These are phyloP conservation scores for Parazoanthus darwini DNA, from an alignment of 92 coral and sea anemone genomes.

Conservation along the genomic window DNA sequence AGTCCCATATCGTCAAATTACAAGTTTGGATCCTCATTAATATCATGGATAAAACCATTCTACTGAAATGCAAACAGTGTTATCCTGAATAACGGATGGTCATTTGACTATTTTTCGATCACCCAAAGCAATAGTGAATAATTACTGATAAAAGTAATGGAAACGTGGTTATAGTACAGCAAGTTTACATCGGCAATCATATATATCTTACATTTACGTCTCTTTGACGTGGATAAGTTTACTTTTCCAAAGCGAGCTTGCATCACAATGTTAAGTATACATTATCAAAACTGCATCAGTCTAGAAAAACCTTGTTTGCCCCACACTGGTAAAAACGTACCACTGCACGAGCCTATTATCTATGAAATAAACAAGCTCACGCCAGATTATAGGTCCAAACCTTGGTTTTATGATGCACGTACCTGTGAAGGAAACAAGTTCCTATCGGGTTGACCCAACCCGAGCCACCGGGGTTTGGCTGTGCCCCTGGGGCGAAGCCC, in stretches of 20 bases:
- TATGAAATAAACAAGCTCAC: neutral
- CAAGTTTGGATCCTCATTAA: too few species aligned
- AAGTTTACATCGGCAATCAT: neutral
- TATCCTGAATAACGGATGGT: too few species aligned
- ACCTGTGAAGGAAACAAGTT: slow-evolving; percentile 94
- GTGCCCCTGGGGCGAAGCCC: slow-evolving; percentile 82
- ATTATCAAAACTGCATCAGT: too few species aligned
- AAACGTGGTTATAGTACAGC: too few species aligned
- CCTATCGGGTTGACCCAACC: slow-evolving; percentile 87
- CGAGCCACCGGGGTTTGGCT: slow-evolving; percentile 49
- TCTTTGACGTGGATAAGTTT: neutral
- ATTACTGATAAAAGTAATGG: too few species aligned
- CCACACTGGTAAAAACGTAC: neutral
- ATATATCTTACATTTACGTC: neutral
- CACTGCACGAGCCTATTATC: neutral
- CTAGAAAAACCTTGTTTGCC: neutral
- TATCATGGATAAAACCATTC: too few species aligned
- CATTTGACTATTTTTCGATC: too few species aligned
- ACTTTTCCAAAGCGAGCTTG: neutral
- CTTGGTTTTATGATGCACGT: neutral
- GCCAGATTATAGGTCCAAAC: too few species aligned
- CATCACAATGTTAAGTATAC: too few species aligned
- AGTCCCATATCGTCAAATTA: too few species aligned
- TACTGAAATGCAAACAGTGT: too few species aligned
- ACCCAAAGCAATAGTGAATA: too few species aligned